Percentiles rank a stretch among this genome's conserved stretches.
These are phyloP conservation scores for Austrolebias charrua DNA, from an alignment of 2,797 vertebrate species.

Conservation along the genomic window DNA sequence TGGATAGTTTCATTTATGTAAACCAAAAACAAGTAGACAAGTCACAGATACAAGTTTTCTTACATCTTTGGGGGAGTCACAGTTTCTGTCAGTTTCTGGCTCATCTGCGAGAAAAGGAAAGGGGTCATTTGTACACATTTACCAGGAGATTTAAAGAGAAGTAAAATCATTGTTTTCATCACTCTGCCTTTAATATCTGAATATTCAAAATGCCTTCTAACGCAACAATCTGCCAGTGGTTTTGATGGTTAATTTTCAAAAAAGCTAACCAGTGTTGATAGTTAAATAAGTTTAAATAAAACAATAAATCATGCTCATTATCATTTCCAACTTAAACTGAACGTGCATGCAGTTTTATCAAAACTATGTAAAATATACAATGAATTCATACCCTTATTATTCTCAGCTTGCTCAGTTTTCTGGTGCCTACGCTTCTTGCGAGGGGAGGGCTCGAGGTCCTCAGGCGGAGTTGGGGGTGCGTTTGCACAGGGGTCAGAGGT, in stretches of 20 bases:
- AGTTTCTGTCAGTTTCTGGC: slow-evolving; percentile 74
- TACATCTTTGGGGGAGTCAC: slow-evolving; percentile 78
- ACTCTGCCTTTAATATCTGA: slow-evolving; percentile 38
- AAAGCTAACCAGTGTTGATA: not conserved
- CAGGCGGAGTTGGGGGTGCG: slow-evolving; percentile 74
- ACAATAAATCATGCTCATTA: not conserved
- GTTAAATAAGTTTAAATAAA: not conserved
- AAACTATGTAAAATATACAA: not conserved
- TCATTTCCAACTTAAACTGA: no score
- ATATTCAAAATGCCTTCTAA: slow-evolving; percentile 25
- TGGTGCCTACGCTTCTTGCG: slow-evolving; percentile 78
- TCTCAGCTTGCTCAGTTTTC: slow-evolving; percentile 73
- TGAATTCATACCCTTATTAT: slow-evolving; percentile 67
- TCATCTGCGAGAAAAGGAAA: slow-evolving; percentile 73
- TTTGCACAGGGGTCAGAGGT: slow-evolving; percentile 76
- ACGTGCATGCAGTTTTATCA: no score
- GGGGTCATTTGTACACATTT: slow-evolving; percentile 59
- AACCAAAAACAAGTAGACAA: not conserved
- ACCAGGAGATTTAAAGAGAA: slow-evolving; percentile 53
- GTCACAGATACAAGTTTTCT: slow-evolving; percentile 28
- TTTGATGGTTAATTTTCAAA: slow-evolving; percentile 2
- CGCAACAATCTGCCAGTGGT: slow-evolving; percentile 37
- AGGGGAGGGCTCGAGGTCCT: slow-evolving; percentile 72
- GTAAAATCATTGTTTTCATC: slow-evolving; percentile 57
- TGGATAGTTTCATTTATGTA: slow-evolving; percentile 4